Evolutionary conservation across 2,888 invertebrate genomes (phyloP).

Genomic region (Tenthredo scrophulariae): DNA sequence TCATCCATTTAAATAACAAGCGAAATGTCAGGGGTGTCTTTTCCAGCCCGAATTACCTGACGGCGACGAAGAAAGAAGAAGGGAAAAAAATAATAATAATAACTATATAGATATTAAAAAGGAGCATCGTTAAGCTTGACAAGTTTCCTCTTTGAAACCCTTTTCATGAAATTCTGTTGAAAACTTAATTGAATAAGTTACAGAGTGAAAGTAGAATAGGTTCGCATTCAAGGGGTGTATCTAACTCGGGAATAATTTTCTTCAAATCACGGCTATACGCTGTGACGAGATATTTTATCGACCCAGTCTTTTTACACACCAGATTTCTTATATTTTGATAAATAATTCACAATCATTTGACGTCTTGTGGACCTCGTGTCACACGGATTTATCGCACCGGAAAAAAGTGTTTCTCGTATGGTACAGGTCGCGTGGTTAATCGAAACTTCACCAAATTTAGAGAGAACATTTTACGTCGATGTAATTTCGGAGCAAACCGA

Average conservation of each 20-base stretch:
- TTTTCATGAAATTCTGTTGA: background rate
- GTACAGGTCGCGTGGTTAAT: no score
- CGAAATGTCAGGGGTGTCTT: background rate
- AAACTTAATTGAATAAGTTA: constrained; percentile 4
- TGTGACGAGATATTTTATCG: background rate
- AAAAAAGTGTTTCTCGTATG: no score
- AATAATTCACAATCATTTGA: no score
- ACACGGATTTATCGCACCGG: no score
- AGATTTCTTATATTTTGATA: background rate
- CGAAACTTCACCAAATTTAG: no score
- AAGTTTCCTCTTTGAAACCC: background rate
- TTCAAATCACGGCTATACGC: background rate
- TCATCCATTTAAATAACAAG: background rate
- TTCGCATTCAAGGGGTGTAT: background rate
- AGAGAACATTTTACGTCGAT: no score
- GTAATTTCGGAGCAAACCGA: no score
- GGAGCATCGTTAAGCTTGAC: background rate
- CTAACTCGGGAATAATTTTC: no score
- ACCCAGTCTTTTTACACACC: background rate
- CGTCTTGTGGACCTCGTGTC: no score
- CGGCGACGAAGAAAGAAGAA: background rate
- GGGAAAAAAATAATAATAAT: background rate
- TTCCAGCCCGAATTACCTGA: background rate
- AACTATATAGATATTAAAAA: background rate
- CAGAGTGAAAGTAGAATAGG: background rate